Conservation (phyloP, 2,113 vertebrate species). For the Muntiacus reevesi region DNA sequence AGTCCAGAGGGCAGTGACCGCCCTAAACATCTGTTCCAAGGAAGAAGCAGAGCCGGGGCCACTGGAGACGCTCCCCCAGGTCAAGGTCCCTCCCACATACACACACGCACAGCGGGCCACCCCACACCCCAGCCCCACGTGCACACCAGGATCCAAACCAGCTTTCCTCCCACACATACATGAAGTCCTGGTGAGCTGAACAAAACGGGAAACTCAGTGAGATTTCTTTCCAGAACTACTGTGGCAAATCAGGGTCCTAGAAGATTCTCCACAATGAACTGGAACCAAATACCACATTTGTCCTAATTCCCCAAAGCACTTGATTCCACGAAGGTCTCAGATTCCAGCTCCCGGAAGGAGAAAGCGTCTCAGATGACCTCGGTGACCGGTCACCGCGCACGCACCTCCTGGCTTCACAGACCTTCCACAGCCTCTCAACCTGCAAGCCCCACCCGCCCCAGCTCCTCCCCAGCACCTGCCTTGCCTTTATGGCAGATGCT, state of each 20-base stretch:
- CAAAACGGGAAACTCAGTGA: rapidly evolving
- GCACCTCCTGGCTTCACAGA: not conserved
- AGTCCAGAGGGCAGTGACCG: rapidly evolving
- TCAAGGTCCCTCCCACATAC: not conserved
- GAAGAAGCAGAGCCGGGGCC: not conserved
- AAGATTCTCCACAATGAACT: not conserved
- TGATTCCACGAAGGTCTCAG: rapidly evolving
- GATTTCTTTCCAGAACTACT: not conserved
- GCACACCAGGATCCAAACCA: not conserved
- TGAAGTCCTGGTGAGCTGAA: not conserved
- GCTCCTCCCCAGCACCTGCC: not conserved
- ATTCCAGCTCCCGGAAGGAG: not conserved
- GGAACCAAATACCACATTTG: not conserved
- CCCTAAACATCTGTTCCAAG: not conserved
- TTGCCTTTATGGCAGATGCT: not conserved
- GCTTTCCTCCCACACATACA: not conserved
- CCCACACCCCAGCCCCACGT: rapidly evolving
- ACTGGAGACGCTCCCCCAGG: rapidly evolving
- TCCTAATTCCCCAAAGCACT: not conserved
- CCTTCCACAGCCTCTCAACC: not conserved
- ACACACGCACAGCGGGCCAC: not conserved
- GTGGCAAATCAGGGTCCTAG: not conserved
- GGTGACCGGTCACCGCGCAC: rapidly evolving
- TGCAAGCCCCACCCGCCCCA: not conserved
- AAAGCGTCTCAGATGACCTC: not conserved